phyloP scores from a whole-genome alignment of 92 coral and sea anemone species.

The Zoanthus solanderi region DNA sequence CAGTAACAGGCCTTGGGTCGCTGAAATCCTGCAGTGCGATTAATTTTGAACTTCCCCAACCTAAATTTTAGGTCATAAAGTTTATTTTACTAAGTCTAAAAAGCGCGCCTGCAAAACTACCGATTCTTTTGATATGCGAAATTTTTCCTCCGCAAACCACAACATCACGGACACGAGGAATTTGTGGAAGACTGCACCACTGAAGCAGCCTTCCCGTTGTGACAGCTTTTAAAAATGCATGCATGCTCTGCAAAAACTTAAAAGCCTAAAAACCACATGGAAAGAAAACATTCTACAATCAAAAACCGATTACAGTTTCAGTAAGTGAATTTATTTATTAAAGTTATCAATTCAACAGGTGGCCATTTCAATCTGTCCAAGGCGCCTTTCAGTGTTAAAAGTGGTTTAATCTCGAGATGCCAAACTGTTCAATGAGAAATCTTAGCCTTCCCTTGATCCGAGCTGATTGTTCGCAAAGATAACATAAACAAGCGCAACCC shows the following conservation, averaged over 20 bases:
- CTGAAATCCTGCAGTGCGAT: conserved; percentile 1
- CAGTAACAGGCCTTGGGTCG: background rate
- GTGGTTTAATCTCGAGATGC: conserved; percentile 55
- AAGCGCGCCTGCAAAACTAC: background rate
- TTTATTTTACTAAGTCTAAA: conserved; percentile 15
- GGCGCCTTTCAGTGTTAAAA: conserved; percentile 33
- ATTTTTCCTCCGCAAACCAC: conserved; percentile 9
- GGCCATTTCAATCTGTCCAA: conserved; percentile 4
- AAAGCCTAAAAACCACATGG: background rate
- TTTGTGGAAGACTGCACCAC: background rate
- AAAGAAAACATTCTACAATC: conserved; percentile 11
- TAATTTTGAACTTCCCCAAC: background rate
- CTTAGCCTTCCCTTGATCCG: conserved; percentile 37
- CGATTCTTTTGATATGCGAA: background rate
- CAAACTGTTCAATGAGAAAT: conserved; percentile 51
- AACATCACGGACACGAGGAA: conserved; percentile 13
- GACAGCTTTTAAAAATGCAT: background rate
- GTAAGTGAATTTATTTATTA: background rate
- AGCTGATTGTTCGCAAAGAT: conserved; percentile 24
- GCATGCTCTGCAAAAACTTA: background rate
- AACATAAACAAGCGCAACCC: conserved; percentile 31
- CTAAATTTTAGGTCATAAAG: background rate
- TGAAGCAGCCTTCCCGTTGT: background rate
- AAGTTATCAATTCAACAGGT: background rate
- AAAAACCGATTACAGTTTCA: conserved; percentile 8